Percentiles rank a stretch among this genome's conserved stretches.
Conservation (phyloP, 2,797 vertebrate species). For the Peromyscus eremicus region DNA sequence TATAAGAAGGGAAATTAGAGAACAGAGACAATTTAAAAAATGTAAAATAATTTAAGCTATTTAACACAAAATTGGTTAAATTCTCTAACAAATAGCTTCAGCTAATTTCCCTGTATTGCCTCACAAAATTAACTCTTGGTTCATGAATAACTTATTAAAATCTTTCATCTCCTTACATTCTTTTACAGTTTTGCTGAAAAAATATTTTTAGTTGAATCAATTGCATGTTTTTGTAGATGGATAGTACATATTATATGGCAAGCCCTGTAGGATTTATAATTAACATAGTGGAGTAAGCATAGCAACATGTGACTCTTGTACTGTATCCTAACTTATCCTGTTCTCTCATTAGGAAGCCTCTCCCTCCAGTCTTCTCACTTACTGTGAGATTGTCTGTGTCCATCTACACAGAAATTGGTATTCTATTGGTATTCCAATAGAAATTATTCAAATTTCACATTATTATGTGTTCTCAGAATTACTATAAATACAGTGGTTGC, state of each 20-base stretch:
- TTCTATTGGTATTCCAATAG: conserved; percentile 65
- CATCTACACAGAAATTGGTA: conserved; percentile 13
- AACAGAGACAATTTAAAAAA: conserved; percentile 47
- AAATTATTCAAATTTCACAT: conserved; percentile 74
- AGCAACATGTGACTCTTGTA: background rate
- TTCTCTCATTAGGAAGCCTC: conserved; percentile 53
- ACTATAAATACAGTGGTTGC: conserved; percentile 16
- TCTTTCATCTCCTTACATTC: background rate
- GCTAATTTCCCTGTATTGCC: conserved; percentile 63
- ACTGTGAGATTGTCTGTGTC: conserved; percentile 66
- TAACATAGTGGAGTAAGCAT: conserved; percentile 29
- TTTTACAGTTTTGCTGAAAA: background rate
- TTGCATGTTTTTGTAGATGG: background rate
- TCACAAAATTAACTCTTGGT: conserved; percentile 75
- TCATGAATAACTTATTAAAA: background rate
- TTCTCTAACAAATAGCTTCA: conserved; percentile 44
- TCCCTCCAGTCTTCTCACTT: background rate
- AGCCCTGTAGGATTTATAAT: conserved; percentile 53
- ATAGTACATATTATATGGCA: background rate
- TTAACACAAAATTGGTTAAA: conserved; percentile 56
- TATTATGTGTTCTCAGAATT: conserved; percentile 61
- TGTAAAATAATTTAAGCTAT: conserved; percentile 50
- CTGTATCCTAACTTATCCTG: conserved; percentile 46
- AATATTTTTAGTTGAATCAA: background rate
- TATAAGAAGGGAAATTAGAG: background rate